These are phyloP conservation scores for Umimayanthus chanpuru DNA, from an alignment of 92 coral and sea anemone species.

Conservation along the genomic window DNA sequence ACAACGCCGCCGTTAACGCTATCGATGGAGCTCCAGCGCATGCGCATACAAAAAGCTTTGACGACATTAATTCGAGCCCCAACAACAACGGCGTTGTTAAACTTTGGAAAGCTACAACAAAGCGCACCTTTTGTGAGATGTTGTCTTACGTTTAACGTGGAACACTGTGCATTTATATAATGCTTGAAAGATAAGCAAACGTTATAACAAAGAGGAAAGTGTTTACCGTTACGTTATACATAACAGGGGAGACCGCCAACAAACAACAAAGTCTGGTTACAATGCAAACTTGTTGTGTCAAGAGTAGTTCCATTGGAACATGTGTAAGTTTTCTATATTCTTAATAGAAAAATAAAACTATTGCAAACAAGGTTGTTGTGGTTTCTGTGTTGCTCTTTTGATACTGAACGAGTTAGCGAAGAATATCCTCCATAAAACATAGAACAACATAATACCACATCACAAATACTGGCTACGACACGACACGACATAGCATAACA, in stretches of 20 bases:
- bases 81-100: neutral
- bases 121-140: neutral
- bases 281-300: neutral
- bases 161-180: no score
- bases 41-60: neutral
- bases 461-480: no score
- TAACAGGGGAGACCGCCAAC: neutral
- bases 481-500: no score
- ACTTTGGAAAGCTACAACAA: neutral
- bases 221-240: neutral
- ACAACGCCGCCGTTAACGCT: neutral
- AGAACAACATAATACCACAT: no score
- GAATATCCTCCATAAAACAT: no score
- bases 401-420: neutral
- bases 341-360: conserved; percentile 24
- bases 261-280: neutral
- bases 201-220: neutral
- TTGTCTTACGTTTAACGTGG: neutral
- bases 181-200: no score
- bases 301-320: conserved; percentile 38
- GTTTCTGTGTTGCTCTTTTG: neutral
- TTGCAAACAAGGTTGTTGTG: neutral
- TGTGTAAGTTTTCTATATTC: conserved; percentile 31
- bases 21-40: neutral
- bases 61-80: no score